Evolutionary conservation across 2,113 vertebrate genomes (phyloP), one percentile per base, ranked within the genome.

Genomic region (Peromyscus californicus): DNA sequence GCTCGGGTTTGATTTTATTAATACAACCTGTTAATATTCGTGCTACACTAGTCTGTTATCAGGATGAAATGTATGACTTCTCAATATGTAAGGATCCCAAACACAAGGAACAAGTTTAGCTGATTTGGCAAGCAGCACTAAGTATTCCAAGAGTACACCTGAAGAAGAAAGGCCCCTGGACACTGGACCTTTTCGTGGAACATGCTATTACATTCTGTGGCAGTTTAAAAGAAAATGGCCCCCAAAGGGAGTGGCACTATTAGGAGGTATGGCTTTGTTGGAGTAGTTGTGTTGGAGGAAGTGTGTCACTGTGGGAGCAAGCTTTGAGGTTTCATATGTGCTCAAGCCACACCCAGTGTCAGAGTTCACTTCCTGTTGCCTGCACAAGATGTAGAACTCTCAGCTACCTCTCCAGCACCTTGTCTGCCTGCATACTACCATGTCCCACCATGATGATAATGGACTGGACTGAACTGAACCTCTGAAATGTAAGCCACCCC

Each of bases 141-240:
- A 31, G 1, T 31, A 13, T 13, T 90, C 48, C 36, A 51, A 79
- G 6, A 90, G 0, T 2, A n/a, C 0, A 0, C 22, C 22, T 39
- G 33, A 51, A 1, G 48, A 65, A 85, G 11, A 8, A 36, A 19
- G 7, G 42, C 12, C 11, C 24, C 12, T 63, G 10, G 21, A 69
- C 6, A 69, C 2, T 17, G 6, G 48, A 31, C 24, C 33, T 90
- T 21, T 83, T 74, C 1, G 61, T 33, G 22, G 15, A 0, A 74
- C 7, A 48, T 48, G 29, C 17, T 22, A 19, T 13, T 24, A 1
- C 1, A 13, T 76, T 19, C 45, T 74, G 70, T 74, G 36, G 17
- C n/a, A 3, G 17, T 74, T n/a, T 39, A n/a, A 22, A 74, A 74
- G 19, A 74, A 74, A 74, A 74, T 4, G 7, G 17, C 36, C 70